Evolutionary conservation across 2,113 vertebrate species (phyloP).

Genomic region (Eulemur macaco): DNA sequence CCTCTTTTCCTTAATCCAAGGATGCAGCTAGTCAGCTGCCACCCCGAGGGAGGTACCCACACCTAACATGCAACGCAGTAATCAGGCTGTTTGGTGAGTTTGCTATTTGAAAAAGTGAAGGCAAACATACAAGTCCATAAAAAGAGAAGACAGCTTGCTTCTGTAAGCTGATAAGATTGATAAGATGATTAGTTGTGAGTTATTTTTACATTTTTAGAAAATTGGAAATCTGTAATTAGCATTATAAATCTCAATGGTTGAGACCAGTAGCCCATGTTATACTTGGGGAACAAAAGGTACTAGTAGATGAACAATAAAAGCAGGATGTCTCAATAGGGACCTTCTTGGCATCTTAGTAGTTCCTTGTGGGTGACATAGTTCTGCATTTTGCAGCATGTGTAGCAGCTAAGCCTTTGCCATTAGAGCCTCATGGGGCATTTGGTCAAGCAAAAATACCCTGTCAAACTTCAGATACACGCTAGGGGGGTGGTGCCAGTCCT

Average conservation of each 20-base stretch:
- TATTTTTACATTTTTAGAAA: conserved; percentile 4
- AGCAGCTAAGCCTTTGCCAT: background rate
- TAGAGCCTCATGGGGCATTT: background rate
- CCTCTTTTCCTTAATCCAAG: background rate
- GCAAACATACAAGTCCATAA: background rate
- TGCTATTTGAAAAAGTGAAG: background rate
- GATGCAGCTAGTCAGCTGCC: background rate
- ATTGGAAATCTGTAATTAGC: background rate
- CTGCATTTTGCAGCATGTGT: background rate
- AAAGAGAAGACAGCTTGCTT: background rate
- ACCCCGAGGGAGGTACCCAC: background rate
- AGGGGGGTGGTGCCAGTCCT: no score
- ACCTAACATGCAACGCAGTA: background rate
- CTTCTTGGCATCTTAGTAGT: background rate
- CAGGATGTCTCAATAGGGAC: background rate
- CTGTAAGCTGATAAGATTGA: background rate
- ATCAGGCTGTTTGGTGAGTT: background rate
- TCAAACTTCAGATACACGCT: background rate
- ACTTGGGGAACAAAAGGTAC: background rate
- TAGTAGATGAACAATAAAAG: background rate
- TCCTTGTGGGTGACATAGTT: background rate
- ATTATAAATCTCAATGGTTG: background rate
- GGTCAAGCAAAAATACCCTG: background rate
- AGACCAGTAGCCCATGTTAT: background rate
- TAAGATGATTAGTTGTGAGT: background rate